A percentile compares a stretch with the other conserved stretches of the same genome.
These are phyloP conservation scores for Salarias fasciatus DNA, from an alignment of 2,797 vertebrate species.

Conservation along the genomic window DNA sequence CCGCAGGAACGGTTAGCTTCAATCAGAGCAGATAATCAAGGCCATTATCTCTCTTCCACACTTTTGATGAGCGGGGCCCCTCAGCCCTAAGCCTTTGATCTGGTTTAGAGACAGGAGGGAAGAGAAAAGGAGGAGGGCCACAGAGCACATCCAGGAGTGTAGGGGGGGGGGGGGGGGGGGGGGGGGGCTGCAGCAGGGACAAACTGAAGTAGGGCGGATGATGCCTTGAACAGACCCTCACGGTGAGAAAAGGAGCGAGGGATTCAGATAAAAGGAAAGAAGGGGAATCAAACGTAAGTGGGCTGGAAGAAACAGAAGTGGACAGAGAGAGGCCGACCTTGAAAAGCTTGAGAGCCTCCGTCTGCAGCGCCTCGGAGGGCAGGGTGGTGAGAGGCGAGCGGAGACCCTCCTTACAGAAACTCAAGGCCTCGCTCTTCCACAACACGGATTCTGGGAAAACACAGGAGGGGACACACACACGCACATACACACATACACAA, in stretches of 20 bases:
- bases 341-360: conserved; percentile 95
- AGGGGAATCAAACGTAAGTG: conserved; percentile 26
- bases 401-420: conserved; percentile 92
- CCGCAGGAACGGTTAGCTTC: conserved; percentile 57
- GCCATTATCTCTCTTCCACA: conserved; percentile 73
- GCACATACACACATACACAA: not conserved
- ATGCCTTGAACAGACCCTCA: conserved; percentile 52
- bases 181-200: conserved; percentile 9
- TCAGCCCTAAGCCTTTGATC: conserved; percentile 62
- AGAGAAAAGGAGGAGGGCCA: conserved; percentile 21
- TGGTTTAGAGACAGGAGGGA: conserved; percentile 35
- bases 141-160: conserved; percentile 37
- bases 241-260: conserved; percentile 13
- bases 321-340: conserved; percentile 69
- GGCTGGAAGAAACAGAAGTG: conserved; percentile 11
- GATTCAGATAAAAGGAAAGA: conserved; percentile 33
- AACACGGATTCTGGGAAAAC: conserved; percentile 84
- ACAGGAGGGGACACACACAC: not conserved
- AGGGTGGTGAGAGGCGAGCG: conserved; percentile 77
- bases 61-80: conserved; percentile 72
- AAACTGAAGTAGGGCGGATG: conserved; percentile 27
- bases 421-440: conserved; percentile 90
- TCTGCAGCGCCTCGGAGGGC: conserved; percentile 87
- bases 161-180: conserved; percentile 13
- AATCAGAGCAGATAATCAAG: conserved; percentile 76